A percentile compares a stretch with the other conserved stretches of the same genome.
phyloP scores from a whole-genome alignment of 2,888 invertebrate species.

The Exocentrus adspersus region DNA sequence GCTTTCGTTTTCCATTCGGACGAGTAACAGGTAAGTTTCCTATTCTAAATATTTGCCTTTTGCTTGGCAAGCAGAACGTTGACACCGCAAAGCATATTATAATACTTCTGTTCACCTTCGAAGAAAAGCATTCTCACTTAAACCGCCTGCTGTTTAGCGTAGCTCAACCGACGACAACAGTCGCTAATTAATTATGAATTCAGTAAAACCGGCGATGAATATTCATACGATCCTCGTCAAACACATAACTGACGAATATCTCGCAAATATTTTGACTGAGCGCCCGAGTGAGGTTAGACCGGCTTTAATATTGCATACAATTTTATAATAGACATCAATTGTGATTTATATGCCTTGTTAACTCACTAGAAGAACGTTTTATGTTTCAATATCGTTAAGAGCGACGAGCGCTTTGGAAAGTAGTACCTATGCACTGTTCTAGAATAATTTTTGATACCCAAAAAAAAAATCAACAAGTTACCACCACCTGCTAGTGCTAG shows the following conservation, averaged over 20 bases:
- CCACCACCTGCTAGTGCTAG: not conserved
- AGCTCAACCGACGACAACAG: no score
- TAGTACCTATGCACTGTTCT: no score
- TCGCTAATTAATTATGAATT: not conserved
- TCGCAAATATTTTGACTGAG: conserved; percentile 1
- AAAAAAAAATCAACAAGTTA: not conserved
- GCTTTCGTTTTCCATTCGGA: no score
- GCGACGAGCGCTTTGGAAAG: no score
- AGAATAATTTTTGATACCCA: not conserved
- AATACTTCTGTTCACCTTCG: no score
- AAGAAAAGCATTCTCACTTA: no score
- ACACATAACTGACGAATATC: not conserved
- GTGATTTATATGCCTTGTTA: conserved; percentile 38
- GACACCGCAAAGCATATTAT: no score
- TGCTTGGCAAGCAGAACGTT: no score
- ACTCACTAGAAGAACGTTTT: not conserved
- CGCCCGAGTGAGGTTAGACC: conserved; percentile 19
- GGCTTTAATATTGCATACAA: conserved; percentile 27
- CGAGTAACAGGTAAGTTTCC: no score
- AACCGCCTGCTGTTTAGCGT: no score
- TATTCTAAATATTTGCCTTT: no score
- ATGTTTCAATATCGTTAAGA: no score
- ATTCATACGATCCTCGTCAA: not conserved
- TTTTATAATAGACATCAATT: conserved; percentile 41
- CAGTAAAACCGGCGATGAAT: not conserved